A percentile compares a stretch with the other conserved stretches of the same genome.
Evolutionary conservation across 2,797 vertebrate species (phyloP).

Genomic region (Acanthornis magna): DNA sequence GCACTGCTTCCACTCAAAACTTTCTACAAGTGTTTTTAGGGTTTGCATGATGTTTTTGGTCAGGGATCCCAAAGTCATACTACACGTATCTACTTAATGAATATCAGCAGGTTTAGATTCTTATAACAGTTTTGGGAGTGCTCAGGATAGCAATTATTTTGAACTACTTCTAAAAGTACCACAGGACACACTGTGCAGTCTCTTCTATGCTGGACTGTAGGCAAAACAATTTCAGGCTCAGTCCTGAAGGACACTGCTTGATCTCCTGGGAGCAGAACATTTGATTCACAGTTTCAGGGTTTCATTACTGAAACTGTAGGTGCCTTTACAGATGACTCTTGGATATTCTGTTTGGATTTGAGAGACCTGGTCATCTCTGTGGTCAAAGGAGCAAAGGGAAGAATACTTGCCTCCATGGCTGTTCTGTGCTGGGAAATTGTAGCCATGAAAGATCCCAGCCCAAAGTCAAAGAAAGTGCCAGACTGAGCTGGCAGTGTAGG

Average conservation of each 20-base stretch:
- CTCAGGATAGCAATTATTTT: neutral
- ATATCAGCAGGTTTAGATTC: neutral
- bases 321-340: neutral
- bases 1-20: neutral
- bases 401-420: neutral
- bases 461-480: neutral
- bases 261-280: neutral
- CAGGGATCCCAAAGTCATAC: neutral
- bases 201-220: neutral
- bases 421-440: neutral
- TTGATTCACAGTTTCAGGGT: neutral
- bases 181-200: neutral
- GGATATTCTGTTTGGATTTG: neutral
- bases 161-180: neutral
- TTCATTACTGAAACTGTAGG: neutral
- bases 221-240: neutral
- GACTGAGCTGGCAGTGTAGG: neutral
- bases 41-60: neutral
- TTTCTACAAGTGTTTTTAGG: neutral
- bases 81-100: neutral
- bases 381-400: neutral
- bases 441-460: neutral
- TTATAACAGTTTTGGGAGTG: neutral
- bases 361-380: neutral
- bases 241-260: neutral